Base-by-base conservation (phyloP, 2,797 vertebrate species). In the Malacoctenus gilli region DNA sequence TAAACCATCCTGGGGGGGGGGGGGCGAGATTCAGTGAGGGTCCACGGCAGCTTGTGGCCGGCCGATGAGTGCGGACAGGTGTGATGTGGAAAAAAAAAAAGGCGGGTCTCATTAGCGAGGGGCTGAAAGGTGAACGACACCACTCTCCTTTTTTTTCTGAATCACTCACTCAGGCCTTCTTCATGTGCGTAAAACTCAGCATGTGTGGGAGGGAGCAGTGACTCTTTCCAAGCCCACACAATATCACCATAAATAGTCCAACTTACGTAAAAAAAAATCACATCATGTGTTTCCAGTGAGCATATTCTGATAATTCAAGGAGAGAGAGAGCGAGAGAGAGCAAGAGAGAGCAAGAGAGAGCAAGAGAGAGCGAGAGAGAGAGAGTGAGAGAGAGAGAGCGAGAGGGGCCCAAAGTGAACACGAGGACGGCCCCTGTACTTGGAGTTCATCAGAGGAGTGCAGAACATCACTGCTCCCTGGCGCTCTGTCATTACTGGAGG, bases 171-270 rank as follows among this genome's bases (percentile, higher is more conserved):
- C 54, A 28, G 82, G 80, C 54, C 60, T 72, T 75, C 54, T 83
- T 60, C 37, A 39, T 86, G 79, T 72, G 71, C 25, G 78, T 88
- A 85, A 82, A 87, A 83, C 53, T 71, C 60, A 63, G 25, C 48
- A 53, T 53, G 76, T 68, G 85, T 88, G 72, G 85, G 86, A 68
- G 74, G 64, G 39, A 71, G 54, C 74, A 72, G 56, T 72, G 79
- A 83, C 57, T 86, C 74, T 76, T 55, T 68, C 55, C 61, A 62
- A 60, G 68, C 81, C 84, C 82, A 87, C 82, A 78, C 75, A 73
- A 46, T 15, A 39, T 62, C 46, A 58, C 79, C 80, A 81, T 53
- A 83, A 88, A 90, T 87, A 88, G 72, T 56, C 42, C 38, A 20
- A 37, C 67, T 86, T 85, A 80, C 25, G 59, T 82, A 83, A 76